These are phyloP conservation scores for Ruditapes philippinarum DNA, from an alignment of 1,140 invertebrate genomes.

Conservation along the genomic window DNA sequence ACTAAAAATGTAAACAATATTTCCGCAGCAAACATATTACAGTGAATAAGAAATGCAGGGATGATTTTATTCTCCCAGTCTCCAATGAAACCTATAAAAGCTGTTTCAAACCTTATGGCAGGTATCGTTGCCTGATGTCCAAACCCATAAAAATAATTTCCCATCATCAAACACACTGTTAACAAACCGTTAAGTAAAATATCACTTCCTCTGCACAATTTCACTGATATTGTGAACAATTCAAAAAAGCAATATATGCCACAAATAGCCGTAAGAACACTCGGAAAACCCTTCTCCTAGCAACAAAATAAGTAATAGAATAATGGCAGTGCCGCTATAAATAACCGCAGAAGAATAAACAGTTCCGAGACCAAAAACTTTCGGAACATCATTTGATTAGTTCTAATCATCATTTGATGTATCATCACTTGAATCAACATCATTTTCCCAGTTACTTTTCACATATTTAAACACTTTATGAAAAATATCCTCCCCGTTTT, in stretches of 20 bases:
- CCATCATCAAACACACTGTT: slow-evolving; percentile 88
- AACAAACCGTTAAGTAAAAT: slow-evolving; percentile 70
- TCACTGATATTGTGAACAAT: slow-evolving; percentile 65
- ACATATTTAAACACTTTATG: slow-evolving; percentile 45
- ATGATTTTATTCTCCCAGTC: slow-evolving; percentile 89
- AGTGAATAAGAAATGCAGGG: slow-evolving; percentile 85
- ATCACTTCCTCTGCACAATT: slow-evolving; percentile 35
- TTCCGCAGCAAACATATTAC: slow-evolving; percentile 87
- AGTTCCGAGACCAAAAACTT: slow-evolving; percentile 91
- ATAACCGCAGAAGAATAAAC: slow-evolving; percentile 85
- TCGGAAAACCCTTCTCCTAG: slow-evolving; percentile 90
- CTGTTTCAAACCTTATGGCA: slow-evolving; percentile 96
- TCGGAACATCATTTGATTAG: slow-evolving; percentile 88
- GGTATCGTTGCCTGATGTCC: slow-evolving; percentile 97
- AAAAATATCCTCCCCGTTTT: slow-evolving; percentile 19
- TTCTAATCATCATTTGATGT: no score
- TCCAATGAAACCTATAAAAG: slow-evolving; percentile 91
- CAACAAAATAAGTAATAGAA: slow-evolving; percentile 84
- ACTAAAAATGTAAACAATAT: slow-evolving; percentile 89
- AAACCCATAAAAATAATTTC: slow-evolving; percentile 95
- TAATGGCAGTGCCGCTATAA: slow-evolving; percentile 70
- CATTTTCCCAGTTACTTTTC: slow-evolving; percentile 1
- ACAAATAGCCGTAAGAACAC: slow-evolving; percentile 88
- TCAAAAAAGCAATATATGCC: slow-evolving; percentile 78
- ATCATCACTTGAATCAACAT: not conserved